Percentiles rank a stretch among this genome's conserved stretches.
Conservation (phyloP, 2,888 invertebrate genomes). For the Pammene aurita region DNA sequence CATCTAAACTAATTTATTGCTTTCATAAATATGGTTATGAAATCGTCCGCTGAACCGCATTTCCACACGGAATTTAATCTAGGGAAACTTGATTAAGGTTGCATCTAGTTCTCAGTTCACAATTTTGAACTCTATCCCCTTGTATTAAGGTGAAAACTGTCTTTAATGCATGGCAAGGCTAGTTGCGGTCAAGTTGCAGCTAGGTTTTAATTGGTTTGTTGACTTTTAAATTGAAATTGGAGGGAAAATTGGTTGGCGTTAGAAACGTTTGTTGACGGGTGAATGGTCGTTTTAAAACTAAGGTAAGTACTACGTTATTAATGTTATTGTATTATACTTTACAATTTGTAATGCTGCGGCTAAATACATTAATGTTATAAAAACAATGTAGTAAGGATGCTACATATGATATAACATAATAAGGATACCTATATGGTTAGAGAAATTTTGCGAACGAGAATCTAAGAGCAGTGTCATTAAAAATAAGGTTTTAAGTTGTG, state of each 20-base stretch:
- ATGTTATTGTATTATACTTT: too few relatives aligned
- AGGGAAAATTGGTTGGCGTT: background rate
- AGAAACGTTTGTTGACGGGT: background rate
- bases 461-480: too few relatives aligned
- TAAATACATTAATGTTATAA: too few relatives aligned
- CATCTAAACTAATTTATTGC: background rate
- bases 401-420: too few relatives aligned
- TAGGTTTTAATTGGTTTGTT: constrained; percentile 17
- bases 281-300: too few relatives aligned
- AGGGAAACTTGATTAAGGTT: constrained; percentile 20
- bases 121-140: background rate
- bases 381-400: too few relatives aligned
- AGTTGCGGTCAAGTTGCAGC: constrained; percentile 14
- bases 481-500: too few relatives aligned
- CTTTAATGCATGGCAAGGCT: background rate
- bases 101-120: background rate
- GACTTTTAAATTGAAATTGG: constrained; percentile 11
- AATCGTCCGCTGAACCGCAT: constrained; percentile 14
- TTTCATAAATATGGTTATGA: constrained; percentile 9
- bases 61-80: constrained; percentile 20
- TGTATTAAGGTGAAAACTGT: background rate
- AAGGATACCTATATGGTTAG: too few relatives aligned
- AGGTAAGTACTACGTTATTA: too few relatives aligned
- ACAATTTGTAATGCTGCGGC: too few relatives aligned
- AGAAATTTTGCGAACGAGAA: too few relatives aligned